These are phyloP conservation scores for Selenia dentaria DNA, from an alignment of 2,888 invertebrate species.

Conservation along the genomic window DNA sequence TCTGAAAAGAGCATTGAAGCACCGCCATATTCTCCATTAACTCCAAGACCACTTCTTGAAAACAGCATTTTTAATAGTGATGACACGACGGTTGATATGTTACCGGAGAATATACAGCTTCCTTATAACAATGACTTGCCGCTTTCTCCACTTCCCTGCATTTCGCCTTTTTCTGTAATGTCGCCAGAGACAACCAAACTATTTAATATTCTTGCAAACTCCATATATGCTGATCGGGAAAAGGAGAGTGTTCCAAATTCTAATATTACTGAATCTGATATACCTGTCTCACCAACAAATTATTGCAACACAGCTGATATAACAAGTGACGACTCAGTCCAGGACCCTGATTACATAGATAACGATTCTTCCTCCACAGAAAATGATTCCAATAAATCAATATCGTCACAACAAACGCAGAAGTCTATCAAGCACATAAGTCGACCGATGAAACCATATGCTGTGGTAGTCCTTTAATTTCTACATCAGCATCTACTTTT, in stretches of 20 bases:
- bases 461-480: not conserved
- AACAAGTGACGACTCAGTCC: not conserved
- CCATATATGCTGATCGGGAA: too few species aligned
- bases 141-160: too few species aligned
- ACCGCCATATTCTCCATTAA: too few species aligned
- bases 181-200: not conserved
- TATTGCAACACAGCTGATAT: not conserved
- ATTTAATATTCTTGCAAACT: not conserved
- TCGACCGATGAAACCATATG: not conserved
- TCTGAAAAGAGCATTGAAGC: too few species aligned
- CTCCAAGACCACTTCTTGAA: too few species aligned
- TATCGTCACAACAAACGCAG: not conserved
- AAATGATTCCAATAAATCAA: not conserved
- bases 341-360: not conserved
- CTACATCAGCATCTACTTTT: too few species aligned
- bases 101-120: too few species aligned
- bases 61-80: too few species aligned
- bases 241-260: too few species aligned
- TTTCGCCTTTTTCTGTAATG: too few species aligned
- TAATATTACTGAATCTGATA: not conserved
- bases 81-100: too few species aligned
- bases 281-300: not conserved
- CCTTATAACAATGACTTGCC: not conserved
- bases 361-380: not conserved
- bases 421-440: not conserved